Evolutionary conservation across 1,140 invertebrate species (phyloP).

Genomic region (Drosophila rufa): DNA sequence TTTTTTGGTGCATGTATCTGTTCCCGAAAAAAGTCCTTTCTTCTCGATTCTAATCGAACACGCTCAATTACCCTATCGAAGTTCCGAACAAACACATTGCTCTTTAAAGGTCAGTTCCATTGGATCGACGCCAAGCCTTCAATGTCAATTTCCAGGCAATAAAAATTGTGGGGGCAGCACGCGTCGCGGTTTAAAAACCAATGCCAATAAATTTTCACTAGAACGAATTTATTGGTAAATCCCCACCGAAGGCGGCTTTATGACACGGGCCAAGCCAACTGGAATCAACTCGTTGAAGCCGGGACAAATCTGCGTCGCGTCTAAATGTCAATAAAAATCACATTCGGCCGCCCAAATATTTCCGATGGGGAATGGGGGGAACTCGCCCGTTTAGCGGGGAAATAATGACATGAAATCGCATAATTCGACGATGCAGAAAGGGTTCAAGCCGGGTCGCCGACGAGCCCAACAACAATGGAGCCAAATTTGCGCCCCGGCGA

Average conservation of each 20-base stretch:
- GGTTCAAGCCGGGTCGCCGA: constrained; percentile 36
- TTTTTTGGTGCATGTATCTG: no score
- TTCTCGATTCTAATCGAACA: not conserved
- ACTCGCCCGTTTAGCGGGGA: constrained; percentile 72
- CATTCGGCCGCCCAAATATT: constrained; percentile 56
- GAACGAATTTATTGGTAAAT: constrained; percentile 82
- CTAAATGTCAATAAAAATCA: constrained; percentile 82
- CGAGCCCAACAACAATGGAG: constrained; percentile 22
- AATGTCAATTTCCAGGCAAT: constrained; percentile 70
- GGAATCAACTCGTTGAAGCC: constrained; percentile 69
- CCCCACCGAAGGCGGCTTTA: constrained; percentile 58
- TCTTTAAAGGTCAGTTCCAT: constrained; percentile 65
- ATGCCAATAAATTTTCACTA: constrained; percentile 82
- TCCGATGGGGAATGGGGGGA: constrained; percentile 30
- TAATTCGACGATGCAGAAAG: constrained; percentile 65
- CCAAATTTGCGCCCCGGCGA: constrained; percentile 40
- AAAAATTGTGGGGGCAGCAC: constrained; percentile 62
- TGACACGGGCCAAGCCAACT: constrained; percentile 56
- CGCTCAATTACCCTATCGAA: constrained; percentile 45
- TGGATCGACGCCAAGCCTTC: constrained; percentile 25
- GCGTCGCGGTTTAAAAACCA: constrained; percentile 80
- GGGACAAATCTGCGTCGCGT: constrained; percentile 66
- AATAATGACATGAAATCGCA: constrained; percentile 82
- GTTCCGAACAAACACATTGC: constrained; percentile 9
- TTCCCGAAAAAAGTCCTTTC: no score